Conservation (phyloP, 2,113 vertebrate species). For the Eulemur rufifrons region DNA sequence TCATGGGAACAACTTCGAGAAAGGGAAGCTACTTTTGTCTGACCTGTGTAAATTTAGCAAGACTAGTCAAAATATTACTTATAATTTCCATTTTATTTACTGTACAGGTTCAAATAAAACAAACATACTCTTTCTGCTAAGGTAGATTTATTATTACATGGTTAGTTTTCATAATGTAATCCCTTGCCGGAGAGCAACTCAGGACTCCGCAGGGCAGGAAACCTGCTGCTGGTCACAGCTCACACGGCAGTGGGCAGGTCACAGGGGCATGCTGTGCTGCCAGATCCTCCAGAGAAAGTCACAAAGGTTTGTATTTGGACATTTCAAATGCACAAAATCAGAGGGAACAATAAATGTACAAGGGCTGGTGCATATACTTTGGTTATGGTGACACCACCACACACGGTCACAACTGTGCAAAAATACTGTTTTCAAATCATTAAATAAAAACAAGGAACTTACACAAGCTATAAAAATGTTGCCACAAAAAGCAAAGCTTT, state of each 20-base stretch:
- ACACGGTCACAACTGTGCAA: slow-evolving; percentile 60
- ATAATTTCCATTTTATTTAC: slow-evolving; percentile 89
- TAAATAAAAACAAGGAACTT: slow-evolving; percentile 44
- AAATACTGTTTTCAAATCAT: slow-evolving; percentile 74
- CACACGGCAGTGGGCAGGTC: slow-evolving; percentile 68
- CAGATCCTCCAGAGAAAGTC: slow-evolving; percentile 60
- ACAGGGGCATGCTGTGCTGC: slow-evolving; percentile 83
- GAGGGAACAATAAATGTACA: slow-evolving; percentile 56
- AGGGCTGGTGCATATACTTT: slow-evolving; percentile 38
- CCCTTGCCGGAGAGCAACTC: not conserved
- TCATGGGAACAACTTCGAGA: not conserved
- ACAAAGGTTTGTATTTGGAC: slow-evolving; percentile 64
- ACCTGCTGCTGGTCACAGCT: slow-evolving; percentile 56
- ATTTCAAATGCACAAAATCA: slow-evolving; percentile 62
- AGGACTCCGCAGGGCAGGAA: not conserved
- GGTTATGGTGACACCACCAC: slow-evolving; percentile 55
- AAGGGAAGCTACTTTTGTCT: not conserved
- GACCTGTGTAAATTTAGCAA: not conserved
- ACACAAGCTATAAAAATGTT: slow-evolving; percentile 38
- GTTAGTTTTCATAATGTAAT: slow-evolving; percentile 54
- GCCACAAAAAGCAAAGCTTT: slow-evolving; percentile 63
- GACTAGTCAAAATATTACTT: not conserved
- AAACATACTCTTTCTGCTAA: slow-evolving; percentile 73
- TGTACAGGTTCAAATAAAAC: slow-evolving; percentile 86
- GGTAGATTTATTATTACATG: slow-evolving; percentile 64